Evolutionary conservation across 2,888 invertebrate genomes (phyloP), one percentile per base, ranked within the genome.

Genomic region (Volucella bombylans): DNA sequence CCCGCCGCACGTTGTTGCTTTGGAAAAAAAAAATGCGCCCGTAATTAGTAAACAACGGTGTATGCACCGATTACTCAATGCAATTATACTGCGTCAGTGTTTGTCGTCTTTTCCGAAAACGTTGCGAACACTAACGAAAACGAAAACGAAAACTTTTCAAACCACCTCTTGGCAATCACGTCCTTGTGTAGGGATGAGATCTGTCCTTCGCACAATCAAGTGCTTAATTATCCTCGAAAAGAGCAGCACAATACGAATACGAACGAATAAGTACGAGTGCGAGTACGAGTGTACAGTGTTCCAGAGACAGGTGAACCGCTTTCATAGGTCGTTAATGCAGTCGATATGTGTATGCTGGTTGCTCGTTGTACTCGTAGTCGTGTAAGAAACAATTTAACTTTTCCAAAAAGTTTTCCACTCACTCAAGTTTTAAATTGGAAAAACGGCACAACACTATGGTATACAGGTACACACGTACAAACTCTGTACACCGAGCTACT

Each of bases 211-310:
- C 86, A 86, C 90, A 90, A 90, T 90, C 90, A 89, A 71, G 87
- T 86, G 88, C 87, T 89, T 89, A 91, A 90, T 90, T 90, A 89
- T 88, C 89, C 89, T 89, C 87, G 87, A 88, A 88, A 88, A 82
- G 77, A 87, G 68, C 76, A 82, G 74, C 73, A 79, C 81, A 74
- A 74, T 72, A 52, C 68, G 31, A 31, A 31, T 31, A 4, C 31
- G 31, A 31, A 31, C 31, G 31, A 31, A 31, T 31, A 31, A 31
- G 31, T 31, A 31, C 31, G 31, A 31, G 23, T 4, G 3, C 23
- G 23, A 23, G 31, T 31, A 59, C 57, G 47, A 64, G 62, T 67
- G 15, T 50, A 67, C 59, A 54, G 73, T 73, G 59, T 67, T 61
- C 15, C 72, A 81, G 6, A 31, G 31, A 31, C 31, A 31, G 76